phyloP scores from a whole-genome alignment of 2,888 invertebrate species.

The Morpho achilles region DNA sequence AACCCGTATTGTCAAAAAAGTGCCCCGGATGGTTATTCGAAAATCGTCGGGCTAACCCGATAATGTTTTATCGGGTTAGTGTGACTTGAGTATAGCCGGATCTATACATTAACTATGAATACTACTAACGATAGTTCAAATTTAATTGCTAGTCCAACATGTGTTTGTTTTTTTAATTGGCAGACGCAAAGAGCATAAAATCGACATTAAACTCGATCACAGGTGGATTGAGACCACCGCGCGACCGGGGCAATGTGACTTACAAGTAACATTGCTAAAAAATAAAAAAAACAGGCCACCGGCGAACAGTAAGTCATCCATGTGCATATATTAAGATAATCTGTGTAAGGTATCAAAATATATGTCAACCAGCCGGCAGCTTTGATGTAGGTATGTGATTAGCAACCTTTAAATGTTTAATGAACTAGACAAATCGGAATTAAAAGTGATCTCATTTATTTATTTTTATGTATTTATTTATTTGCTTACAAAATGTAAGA shows the following conservation, averaged over 20 bases:
- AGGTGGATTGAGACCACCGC: constrained; percentile 61
- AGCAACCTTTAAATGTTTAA: constrained; percentile 17
- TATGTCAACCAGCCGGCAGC: constrained; percentile 65
- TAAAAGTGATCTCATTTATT: constrained; percentile 6
- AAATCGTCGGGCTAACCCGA: no score
- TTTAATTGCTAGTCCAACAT: constrained; percentile 11
- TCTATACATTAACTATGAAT: neutral
- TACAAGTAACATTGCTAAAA: constrained; percentile 59
- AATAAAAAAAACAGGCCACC: constrained; percentile 57
- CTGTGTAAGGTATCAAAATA: constrained; percentile 68
- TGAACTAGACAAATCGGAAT: constrained; percentile 24
- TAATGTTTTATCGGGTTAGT: no score
- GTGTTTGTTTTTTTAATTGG: constrained; percentile 24
- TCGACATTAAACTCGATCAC: constrained; percentile 62
- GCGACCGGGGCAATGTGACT: constrained; percentile 67
- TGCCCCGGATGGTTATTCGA: no score
- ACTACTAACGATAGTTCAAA: neutral
- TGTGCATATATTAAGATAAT: constrained; percentile 71
- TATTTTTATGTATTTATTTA: no score
- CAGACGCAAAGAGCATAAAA: constrained; percentile 39
- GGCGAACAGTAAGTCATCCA: constrained; percentile 62
- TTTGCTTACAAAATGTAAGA: no score
- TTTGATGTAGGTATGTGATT: constrained; percentile 46
- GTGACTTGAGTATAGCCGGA: neutral
- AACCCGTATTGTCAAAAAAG: no score